Evolutionary conservation across 2,113 vertebrate genomes (phyloP).

Genomic region (Uria lomvia): DNA sequence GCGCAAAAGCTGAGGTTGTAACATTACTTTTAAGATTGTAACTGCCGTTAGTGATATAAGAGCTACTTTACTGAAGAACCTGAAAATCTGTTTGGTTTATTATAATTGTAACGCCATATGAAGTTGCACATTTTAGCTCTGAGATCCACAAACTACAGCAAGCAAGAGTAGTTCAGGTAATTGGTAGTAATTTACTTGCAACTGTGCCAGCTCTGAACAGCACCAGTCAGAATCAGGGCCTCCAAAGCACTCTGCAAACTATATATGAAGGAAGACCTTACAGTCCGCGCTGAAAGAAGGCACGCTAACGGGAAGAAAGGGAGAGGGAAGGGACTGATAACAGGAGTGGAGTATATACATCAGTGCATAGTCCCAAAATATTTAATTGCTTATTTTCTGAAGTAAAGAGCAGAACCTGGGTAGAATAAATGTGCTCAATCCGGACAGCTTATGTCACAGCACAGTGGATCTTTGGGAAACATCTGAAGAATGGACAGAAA

Average conservation of each 20-base stretch:
- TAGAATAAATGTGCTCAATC: neutral
- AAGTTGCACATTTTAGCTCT: neutral
- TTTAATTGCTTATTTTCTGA: neutral
- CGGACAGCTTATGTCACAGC: neutral
- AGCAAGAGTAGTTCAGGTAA: neutral
- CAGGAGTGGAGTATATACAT: fast-evolving
- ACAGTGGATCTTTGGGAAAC: neutral
- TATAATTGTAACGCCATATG: neutral
- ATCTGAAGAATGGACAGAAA: neutral
- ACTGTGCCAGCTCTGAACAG: neutral
- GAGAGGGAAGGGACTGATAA: neutral
- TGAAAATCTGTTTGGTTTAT: neutral
- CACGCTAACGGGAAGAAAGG: fast-evolving
- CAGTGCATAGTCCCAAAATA: neutral
- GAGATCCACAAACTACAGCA: neutral
- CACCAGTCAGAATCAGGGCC: fast-evolving
- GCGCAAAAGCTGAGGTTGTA: neutral
- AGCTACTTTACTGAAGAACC: neutral
- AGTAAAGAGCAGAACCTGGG: neutral
- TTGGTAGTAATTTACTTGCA: neutral
- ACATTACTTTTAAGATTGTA: neutral
- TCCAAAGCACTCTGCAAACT: neutral
- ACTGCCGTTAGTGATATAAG: neutral
- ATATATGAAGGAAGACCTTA: fast-evolving
- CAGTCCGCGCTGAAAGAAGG: neutral